Percentiles rank a stretch among this genome's conserved stretches.
Conservation (phyloP, 2,888 invertebrate species). For the Rhopalosiphum nymphaeae region DNA sequence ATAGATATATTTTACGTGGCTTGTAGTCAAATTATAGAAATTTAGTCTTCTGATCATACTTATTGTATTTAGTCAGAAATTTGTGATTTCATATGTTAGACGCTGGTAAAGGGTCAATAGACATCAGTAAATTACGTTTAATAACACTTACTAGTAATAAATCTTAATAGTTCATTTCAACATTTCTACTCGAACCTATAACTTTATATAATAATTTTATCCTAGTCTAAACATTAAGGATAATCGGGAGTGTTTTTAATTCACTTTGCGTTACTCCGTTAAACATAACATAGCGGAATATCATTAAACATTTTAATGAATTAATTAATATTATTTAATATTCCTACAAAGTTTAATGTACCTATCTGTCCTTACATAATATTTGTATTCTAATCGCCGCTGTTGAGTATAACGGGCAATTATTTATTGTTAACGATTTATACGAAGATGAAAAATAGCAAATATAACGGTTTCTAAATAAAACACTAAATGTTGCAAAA, state of each 20-base stretch:
- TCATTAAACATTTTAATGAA: background rate
- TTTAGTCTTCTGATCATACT: background rate
- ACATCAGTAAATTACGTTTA: background rate
- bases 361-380: background rate
- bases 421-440: background rate
- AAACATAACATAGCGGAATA: background rate
- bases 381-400: background rate
- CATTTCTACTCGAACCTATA: background rate
- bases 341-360: background rate
- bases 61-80: background rate
- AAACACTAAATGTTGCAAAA: background rate
- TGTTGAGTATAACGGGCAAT: background rate
- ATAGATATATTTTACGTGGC: background rate
- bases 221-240: background rate
- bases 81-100: background rate
- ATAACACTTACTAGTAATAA: background rate
- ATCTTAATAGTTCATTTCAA: background rate
- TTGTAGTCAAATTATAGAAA: background rate
- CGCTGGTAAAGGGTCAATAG: background rate
- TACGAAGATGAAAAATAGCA: background rate
- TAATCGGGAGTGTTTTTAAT: background rate
- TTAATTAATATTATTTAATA: background rate
- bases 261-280: background rate
- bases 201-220: background rate
- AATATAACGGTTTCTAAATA: background rate